These are phyloP conservation scores for Drosophila siamana DNA, from an alignment of 2,888 invertebrate species.

Conservation along the genomic window DNA sequence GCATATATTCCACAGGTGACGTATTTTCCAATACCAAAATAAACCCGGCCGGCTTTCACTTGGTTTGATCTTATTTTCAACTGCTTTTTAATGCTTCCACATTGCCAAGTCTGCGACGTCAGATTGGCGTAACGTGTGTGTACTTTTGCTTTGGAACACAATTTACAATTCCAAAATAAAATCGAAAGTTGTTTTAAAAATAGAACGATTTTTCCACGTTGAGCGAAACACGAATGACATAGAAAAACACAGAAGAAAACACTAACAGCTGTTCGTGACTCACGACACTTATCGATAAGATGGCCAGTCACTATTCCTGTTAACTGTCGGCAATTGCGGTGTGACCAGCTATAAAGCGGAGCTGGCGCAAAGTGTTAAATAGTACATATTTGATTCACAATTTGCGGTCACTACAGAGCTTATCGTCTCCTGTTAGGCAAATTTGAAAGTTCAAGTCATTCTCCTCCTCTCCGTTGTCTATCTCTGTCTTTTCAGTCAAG, in stretches of 20 bases:
- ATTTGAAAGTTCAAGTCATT: slow-evolving; percentile 69
- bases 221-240: slow-evolving; percentile 32
- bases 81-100: slow-evolving; percentile 18
- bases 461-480: slow-evolving; percentile 2
- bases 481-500: neutral
- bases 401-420: neutral
- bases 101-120: slow-evolving; percentile 36
- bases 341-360: neutral
- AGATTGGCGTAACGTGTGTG: neutral
- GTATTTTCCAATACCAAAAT: slow-evolving; percentile 12
- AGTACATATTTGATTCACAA: neutral
- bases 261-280: slow-evolving; percentile 51
- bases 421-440: neutral
- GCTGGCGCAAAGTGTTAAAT: neutral
- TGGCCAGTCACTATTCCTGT: neutral
- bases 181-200: slow-evolving; percentile 66
- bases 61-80: slow-evolving; percentile 3
- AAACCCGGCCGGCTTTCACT: slow-evolving; percentile 40
- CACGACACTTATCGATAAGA: slow-evolving; percentile 4
- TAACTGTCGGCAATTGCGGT: neutral
- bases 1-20: slow-evolving; percentile 43
- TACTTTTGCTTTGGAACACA: slow-evolving; percentile 41
- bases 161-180: slow-evolving; percentile 71
- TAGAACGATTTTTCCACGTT: slow-evolving; percentile 70
- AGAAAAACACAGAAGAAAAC: slow-evolving; percentile 52